Base-by-base conservation (phyloP, 2,888 invertebrate genomes). In the Monoplex corrugatus region DNA sequence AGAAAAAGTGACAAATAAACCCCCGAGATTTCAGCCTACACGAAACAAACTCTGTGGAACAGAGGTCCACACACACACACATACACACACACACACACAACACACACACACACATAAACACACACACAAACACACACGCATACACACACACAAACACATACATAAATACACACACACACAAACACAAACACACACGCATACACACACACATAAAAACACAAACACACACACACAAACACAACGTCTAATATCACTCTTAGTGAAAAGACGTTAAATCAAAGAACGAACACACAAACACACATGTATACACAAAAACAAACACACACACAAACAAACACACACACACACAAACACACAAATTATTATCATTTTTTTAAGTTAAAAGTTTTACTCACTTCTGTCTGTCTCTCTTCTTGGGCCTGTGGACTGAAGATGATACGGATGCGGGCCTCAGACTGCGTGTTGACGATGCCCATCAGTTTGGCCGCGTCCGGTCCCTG, bases 401-500 rank as follows among this genome's bases (percentile, higher is more conserved):
- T 87, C 19, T 80, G 57, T 23, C 89, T 91, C 23, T 87, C 85
- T 32, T 87, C 43, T 23, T 28, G 43, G 35, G 84, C 87, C 8
- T 89, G 90, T 2, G 91, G 88, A n/a, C 88, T 91, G 89, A 91
- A 90, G 40, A 91, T 90, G 75, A 94, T 93, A 38, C 94, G 89
- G 13, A 93, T 93, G 32, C 93, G 88, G 0, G 94, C 94, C 87
- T 92, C 91, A 40, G 92, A 89, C 88, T 93, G 92, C 0, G 93
- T 92, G 89, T 92, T 92, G 82, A 94, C 93, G 50, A 94, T 93
- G 16, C 90, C 90, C 94, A 94, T 94, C 80, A 95, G 91, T 50
- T 92, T 90, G 85, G 87, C 91, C 3, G 94, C 95, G 43, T 94
- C 94, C 23, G 91, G 87, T 5, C 94, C 94, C 50, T 89, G 91